Evolutionary conservation across 1,140 invertebrate genomes (phyloP).

Genomic region (Aleiodes sp.): DNA sequence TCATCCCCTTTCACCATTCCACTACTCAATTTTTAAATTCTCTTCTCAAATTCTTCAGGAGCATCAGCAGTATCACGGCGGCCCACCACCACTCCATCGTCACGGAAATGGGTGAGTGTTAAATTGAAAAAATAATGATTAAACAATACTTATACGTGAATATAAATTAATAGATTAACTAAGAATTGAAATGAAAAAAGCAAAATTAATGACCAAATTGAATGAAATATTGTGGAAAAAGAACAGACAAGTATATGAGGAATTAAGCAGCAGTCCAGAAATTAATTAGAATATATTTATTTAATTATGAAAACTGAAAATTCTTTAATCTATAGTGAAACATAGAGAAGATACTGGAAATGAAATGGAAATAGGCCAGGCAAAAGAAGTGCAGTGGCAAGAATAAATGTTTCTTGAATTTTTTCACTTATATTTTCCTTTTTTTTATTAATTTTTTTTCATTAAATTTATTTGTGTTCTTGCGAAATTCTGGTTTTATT

Average conservation of each 20-base stretch:
- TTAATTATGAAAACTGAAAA: conserved; percentile 23
- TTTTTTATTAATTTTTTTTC: conserved; percentile 25
- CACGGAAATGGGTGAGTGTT: conserved; percentile 62
- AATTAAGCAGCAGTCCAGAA: background rate
- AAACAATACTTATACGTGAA: background rate
- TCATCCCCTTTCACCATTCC: too few relatives aligned
- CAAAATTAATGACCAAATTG: conserved; percentile 21
- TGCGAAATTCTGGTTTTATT: background rate
- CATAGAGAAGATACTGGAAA: conserved; percentile 1
- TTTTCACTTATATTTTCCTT: conserved; percentile 20
- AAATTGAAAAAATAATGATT: conserved; percentile 16
- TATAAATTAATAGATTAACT: too few relatives aligned
- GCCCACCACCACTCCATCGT: conserved; percentile 54
- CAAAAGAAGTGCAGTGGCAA: conserved; percentile 22
- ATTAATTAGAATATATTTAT: conserved; percentile 7
- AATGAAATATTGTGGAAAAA: conserved; percentile 34
- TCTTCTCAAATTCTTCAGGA: conserved; percentile 47
- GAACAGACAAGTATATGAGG: background rate
- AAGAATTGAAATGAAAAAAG: too few relatives aligned
- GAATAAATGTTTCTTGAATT: conserved; percentile 22
- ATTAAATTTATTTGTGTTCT: conserved; percentile 12
- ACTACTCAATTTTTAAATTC: background rate
- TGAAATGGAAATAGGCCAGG: conserved; percentile 5
- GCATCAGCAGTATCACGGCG: conserved; percentile 51
- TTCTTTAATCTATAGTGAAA: conserved; percentile 24